phyloP scores from a whole-genome alignment of 2,888 invertebrate genomes.

The Thera britannica region DNA sequence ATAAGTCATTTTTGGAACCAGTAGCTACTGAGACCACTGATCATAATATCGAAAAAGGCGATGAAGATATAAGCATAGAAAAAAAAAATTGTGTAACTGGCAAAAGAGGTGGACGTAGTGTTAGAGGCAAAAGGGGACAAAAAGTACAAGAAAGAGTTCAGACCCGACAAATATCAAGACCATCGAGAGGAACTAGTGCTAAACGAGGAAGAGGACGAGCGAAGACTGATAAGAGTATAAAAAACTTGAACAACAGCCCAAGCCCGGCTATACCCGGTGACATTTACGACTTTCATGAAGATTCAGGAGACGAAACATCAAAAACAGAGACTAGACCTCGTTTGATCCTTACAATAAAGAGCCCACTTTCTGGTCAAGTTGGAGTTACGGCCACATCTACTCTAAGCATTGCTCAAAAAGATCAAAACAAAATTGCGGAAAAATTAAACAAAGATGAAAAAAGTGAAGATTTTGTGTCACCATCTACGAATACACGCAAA shows the following conservation, averaged over 20 bases:
- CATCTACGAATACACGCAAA: conserved; percentile 89
- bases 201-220: conserved; percentile 81
- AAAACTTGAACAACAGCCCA: conserved; percentile 77
- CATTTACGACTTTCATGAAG: conserved; percentile 96
- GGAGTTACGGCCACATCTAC: conserved; percentile 72
- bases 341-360: conserved; percentile 92
- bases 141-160: conserved; percentile 72
- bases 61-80: conserved; percentile 49
- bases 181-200: conserved; percentile 65
- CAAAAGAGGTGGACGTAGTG: conserved; percentile 74
- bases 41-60: conserved; percentile 39
- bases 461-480: conserved; percentile 86
- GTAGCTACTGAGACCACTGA: conserved; percentile 42
- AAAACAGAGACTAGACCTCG: conserved; percentile 87
- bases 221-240: conserved; percentile 82
- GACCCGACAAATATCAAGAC: conserved; percentile 77
- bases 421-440: conserved; percentile 62
- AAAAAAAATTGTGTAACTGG: conserved; percentile 47
- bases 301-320: conserved; percentile 91
- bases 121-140: conserved; percentile 74
- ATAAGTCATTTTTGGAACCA: conserved; percentile 17
- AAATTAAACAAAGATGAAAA: conserved; percentile 75
- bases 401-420: conserved; percentile 70
- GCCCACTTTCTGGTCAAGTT: conserved; percentile 81
- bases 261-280: conserved; percentile 87